Evolutionary conservation across 2,888 invertebrate species (phyloP).

Genomic region (Watsonalla binaria): DNA sequence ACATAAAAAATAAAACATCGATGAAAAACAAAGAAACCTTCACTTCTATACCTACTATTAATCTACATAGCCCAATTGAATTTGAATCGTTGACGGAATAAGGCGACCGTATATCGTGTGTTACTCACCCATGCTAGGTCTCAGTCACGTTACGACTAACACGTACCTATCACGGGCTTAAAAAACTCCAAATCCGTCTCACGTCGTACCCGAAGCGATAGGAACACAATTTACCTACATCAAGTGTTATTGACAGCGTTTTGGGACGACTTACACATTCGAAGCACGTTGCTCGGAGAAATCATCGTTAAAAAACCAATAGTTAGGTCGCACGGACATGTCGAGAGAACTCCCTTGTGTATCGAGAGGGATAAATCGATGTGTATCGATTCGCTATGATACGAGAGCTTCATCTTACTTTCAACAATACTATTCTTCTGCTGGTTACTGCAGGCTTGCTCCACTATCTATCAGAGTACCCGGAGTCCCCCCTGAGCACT

Average conservation of each 20-base stretch:
- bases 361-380: background rate
- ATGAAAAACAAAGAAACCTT: no score
- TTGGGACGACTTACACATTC: slow-evolving; percentile 11
- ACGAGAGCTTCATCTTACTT: no score
- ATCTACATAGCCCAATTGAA: no score
- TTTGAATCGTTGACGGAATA: no score
- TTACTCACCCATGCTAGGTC: background rate
- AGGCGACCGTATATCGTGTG: background rate
- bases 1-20: no score
- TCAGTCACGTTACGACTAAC: background rate
- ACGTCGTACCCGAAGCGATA: slow-evolving; percentile 26
- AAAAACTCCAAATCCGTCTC: slow-evolving; percentile 13
- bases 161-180: background rate
- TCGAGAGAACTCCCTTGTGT: background rate
- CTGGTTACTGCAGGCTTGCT: no score
- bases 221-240: slow-evolving; percentile 54
- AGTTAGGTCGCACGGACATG: slow-evolving; percentile 1
- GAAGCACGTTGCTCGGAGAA: slow-evolving; percentile 12
- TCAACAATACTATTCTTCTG: no score
- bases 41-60: no score
- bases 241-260: slow-evolving; percentile 31
- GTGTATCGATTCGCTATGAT: background rate
- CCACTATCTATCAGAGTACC: no score
- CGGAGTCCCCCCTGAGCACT: no score
- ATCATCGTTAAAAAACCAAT: slow-evolving; percentile 26